A percentile compares a stretch with the other conserved stretches of the same genome.
Conservation (phyloP, 2,797 vertebrate genomes). For the Gadopsis marmoratus region DNA sequence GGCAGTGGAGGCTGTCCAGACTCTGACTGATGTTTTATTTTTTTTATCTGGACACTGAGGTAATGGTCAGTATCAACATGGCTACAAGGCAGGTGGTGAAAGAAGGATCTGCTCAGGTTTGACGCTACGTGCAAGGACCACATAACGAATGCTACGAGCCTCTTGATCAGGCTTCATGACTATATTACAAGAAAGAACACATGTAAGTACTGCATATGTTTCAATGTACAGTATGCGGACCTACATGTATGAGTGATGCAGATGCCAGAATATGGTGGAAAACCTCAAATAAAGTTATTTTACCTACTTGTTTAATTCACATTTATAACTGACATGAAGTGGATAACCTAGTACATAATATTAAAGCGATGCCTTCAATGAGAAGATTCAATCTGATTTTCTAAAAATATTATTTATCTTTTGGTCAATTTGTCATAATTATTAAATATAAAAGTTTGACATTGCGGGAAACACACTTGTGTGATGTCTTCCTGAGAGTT, state of each 20-base stretch:
- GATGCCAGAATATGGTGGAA: neutral
- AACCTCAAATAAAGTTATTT: neutral
- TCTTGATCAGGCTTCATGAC: neutral
- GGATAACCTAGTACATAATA: neutral
- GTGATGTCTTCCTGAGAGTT: neutral
- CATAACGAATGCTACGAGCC: neutral
- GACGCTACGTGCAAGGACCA: neutral
- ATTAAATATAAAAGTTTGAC: neutral
- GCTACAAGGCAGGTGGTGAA: slow-evolving; percentile 17
- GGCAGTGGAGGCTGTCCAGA: neutral
- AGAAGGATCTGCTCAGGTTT: slow-evolving; percentile 7
- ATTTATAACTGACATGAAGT: neutral
- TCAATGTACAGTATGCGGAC: neutral
- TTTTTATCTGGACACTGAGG: slow-evolving; percentile 8
- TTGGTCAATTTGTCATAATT: neutral
- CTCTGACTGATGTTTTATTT: neutral
- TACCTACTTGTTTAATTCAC: neutral
- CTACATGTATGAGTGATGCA: neutral
- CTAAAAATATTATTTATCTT: neutral
- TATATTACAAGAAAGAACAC: neutral
- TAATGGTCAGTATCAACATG: slow-evolving; percentile 7
- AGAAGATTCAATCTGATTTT: neutral
- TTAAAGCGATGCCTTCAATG: neutral
- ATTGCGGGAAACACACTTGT: neutral
- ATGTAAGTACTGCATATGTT: neutral